Percentiles rank a stretch among this genome's conserved stretches.
Evolutionary conservation across 2,113 vertebrate genomes (phyloP).

Genomic region (Chaetorhynchus papuensis): DNA sequence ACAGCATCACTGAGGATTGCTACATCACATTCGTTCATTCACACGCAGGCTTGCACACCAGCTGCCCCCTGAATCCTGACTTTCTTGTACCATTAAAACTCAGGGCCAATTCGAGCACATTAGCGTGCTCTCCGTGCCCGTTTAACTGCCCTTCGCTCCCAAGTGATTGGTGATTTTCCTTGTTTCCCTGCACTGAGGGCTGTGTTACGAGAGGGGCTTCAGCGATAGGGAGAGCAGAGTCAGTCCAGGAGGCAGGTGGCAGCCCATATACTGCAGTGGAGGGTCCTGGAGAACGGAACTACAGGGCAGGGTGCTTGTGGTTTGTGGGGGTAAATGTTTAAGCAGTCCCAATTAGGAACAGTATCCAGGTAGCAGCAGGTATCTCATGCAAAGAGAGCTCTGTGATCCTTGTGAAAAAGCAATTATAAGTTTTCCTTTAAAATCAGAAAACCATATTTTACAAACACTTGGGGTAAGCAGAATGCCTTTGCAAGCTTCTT

Average conservation of each 20-base stretch:
- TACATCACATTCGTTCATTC: background rate
- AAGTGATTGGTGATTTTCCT: background rate
- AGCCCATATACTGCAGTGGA: background rate
- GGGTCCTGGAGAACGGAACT: background rate
- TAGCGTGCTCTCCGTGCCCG: background rate
- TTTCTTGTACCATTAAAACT: conserved; percentile 35
- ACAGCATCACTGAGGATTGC: conserved; percentile 24
- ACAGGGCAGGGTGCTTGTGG: background rate
- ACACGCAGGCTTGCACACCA: background rate
- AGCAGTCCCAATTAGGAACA: background rate
- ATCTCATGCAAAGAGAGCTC: background rate
- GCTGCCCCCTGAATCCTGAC: background rate
- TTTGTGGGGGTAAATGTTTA: background rate
- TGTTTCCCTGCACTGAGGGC: background rate
- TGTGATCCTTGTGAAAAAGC: background rate
- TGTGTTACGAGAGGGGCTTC: background rate
- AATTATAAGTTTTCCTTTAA: background rate
- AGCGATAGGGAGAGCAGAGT: fast-evolving
- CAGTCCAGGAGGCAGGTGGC: background rate
- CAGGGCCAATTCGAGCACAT: background rate
- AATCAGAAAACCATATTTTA: background rate
- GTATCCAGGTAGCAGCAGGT: background rate
- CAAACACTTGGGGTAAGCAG: background rate
- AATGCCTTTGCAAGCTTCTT: background rate
- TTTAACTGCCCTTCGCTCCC: background rate